These are phyloP conservation scores for Euzophera pinguis DNA, from an alignment of 2,888 invertebrate species.

Conservation along the genomic window DNA sequence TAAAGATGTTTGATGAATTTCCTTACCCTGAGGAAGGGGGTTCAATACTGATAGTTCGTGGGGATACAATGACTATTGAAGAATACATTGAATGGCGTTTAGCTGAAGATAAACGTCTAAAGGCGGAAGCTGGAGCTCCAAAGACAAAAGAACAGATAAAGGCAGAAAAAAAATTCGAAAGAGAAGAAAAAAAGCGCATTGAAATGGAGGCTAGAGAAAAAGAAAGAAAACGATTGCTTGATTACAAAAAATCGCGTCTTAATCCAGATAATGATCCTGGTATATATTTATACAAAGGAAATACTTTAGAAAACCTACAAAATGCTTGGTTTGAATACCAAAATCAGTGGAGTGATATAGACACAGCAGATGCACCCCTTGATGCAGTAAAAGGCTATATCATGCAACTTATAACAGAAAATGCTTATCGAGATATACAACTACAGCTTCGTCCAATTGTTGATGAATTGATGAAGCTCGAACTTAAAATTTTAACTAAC, in stretches of 20 bases:
- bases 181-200: conserved; percentile 59
- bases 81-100: conserved; percentile 74
- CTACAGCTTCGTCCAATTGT: conserved; percentile 83
- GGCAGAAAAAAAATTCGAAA: conserved; percentile 58
- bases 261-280: conserved; percentile 70
- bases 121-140: conserved; percentile 49
- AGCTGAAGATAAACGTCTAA: conserved; percentile 52
- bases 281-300: conserved; percentile 46
- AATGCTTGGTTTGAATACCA: conserved; percentile 52
- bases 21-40: conserved; percentile 88
- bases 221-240: conserved; percentile 57
- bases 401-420: conserved; percentile 82
- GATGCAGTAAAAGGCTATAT: conserved; percentile 82
- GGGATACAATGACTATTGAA: conserved; percentile 80
- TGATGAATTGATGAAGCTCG: conserved; percentile 83
- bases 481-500: conserved; percentile 73
- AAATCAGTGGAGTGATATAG: conserved; percentile 58
- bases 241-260: conserved; percentile 70
- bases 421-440: conserved; percentile 82
- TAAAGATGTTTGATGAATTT: conserved; percentile 83
- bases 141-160: conserved; percentile 69
- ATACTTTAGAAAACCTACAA: conserved; percentile 34
- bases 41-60: conserved; percentile 77
- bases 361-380: conserved; percentile 62
- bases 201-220: conserved; percentile 48